Evolutionary conservation across 2,113 vertebrate genomes (phyloP).

Genomic region (Callochromis pleurospilus): DNA sequence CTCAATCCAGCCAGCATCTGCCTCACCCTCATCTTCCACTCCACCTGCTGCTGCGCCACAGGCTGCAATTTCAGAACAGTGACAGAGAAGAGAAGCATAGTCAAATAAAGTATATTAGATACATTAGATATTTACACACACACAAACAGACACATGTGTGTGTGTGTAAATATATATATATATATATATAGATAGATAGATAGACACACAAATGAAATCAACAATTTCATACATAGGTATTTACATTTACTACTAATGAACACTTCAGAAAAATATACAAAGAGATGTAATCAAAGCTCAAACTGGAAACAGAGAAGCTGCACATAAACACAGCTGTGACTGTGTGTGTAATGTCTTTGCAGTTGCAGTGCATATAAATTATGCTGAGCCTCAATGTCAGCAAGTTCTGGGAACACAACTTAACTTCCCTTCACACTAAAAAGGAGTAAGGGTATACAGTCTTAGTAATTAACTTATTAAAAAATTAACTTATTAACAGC

Average conservation of each 20-base stretch:
- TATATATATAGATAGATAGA: too few relatives aligned
- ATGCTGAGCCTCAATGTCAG: neutral
- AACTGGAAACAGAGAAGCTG: neutral
- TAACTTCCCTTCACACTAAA: neutral
- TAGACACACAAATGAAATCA: neutral
- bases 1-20: constrained; percentile 97
- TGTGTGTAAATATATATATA: neutral
- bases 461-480: neutral
- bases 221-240: neutral
- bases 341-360: neutral
- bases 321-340: neutral
- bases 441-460: neutral
- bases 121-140: neutral
- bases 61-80: constrained; percentile 53
- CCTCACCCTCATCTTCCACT: constrained; percentile 89
- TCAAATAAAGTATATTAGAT: neutral
- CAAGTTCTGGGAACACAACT: neutral
- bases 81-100: neutral
- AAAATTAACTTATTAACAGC: neutral
- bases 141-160: accelerated
- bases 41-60: constrained; percentile 80
- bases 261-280: neutral
- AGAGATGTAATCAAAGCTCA: neutral
- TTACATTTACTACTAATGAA: neutral
- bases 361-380: neutral